A percentile compares a stretch with the other conserved stretches of the same genome.
phyloP scores from a whole-genome alignment of 1,140 invertebrate genomes.

The Holcopasites calliopsidis region DNA sequence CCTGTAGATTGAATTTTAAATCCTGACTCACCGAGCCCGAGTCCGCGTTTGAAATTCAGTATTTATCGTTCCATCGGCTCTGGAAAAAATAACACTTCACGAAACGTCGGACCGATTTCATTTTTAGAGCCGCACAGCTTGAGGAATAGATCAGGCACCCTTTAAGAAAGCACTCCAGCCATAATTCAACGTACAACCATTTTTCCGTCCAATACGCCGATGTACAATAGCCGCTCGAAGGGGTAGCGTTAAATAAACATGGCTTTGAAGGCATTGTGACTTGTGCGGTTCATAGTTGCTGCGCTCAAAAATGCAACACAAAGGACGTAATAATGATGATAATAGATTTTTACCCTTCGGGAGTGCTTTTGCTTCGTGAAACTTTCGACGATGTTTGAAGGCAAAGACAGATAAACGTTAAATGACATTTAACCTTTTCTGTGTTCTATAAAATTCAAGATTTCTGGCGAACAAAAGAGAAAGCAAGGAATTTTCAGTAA shows the following conservation, averaged over 20 bases:
- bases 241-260: constrained; percentile 45
- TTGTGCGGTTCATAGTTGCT: not conserved
- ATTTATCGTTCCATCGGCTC: constrained; percentile 53
- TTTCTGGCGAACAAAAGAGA: too few relatives aligned
- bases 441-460: not conserved
- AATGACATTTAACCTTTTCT: not conserved
- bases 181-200: constrained; percentile 15
- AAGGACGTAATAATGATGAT: not conserved
- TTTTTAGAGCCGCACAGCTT: constrained; percentile 32
- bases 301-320: not conserved
- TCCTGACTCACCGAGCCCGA: constrained; percentile 22
- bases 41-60: constrained; percentile 28
- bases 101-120: constrained; percentile 56
- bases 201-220: constrained; percentile 25
- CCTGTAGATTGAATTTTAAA: constrained; percentile 45
- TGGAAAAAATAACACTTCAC: constrained; percentile 52
- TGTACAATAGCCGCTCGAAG: constrained; percentile 37
- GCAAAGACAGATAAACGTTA: too few relatives aligned
- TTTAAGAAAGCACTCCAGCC: constrained; percentile 54
- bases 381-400: not conserved
- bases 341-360: not conserved
- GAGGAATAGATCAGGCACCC: constrained; percentile 49
- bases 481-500: not conserved
- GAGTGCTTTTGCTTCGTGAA: too few relatives aligned
- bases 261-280: not conserved